Percentiles rank a stretch among this genome's conserved stretches.
Conservation (phyloP, 2,888 invertebrate genomes). For the Meiosimyza decipiens region DNA sequence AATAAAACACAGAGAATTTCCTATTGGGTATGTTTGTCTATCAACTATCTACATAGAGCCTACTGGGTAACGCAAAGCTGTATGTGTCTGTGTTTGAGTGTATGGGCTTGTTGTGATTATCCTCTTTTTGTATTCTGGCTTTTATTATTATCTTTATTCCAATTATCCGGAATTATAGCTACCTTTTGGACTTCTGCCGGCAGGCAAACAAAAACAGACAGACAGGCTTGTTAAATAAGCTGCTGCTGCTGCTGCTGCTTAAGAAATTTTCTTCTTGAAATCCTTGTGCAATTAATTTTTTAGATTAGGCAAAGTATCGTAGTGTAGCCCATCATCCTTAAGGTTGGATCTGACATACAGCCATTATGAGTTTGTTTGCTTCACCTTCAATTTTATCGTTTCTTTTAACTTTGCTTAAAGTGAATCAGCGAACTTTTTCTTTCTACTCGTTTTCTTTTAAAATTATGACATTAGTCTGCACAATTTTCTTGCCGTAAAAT, state of each 20-base stretch:
- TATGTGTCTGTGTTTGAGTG: constrained; percentile 22
- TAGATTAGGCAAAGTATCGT: neutral
- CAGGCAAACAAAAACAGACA: neutral
- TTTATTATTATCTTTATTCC: constrained; percentile 61
- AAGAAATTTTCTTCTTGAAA: neutral
- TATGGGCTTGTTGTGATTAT: constrained; percentile 20
- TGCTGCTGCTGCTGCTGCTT: constrained; percentile 2
- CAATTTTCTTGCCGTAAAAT: neutral
- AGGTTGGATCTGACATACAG: neutral
- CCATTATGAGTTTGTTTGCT: too few relatives aligned
- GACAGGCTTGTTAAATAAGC: neutral
- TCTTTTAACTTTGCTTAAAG: too few relatives aligned
- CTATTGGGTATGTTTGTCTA: too few relatives aligned
- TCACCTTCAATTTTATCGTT: too few relatives aligned
- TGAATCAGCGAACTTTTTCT: too few relatives aligned
- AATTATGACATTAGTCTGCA: neutral
- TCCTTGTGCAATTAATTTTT: constrained; percentile 10
- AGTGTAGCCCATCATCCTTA: neutral
- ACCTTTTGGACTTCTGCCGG: constrained; percentile 20
- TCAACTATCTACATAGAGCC: too few relatives aligned
- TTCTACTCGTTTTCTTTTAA: neutral
- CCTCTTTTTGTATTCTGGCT: constrained; percentile 17
- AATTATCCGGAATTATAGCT: constrained; percentile 64
- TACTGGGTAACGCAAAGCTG: constrained; percentile 9
- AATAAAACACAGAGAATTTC: too few relatives aligned